Percentiles rank a stretch among this genome's conserved stretches.
phyloP scores from a whole-genome alignment of 2,113 vertebrate species.

The Kryptolebias marmoratus region DNA sequence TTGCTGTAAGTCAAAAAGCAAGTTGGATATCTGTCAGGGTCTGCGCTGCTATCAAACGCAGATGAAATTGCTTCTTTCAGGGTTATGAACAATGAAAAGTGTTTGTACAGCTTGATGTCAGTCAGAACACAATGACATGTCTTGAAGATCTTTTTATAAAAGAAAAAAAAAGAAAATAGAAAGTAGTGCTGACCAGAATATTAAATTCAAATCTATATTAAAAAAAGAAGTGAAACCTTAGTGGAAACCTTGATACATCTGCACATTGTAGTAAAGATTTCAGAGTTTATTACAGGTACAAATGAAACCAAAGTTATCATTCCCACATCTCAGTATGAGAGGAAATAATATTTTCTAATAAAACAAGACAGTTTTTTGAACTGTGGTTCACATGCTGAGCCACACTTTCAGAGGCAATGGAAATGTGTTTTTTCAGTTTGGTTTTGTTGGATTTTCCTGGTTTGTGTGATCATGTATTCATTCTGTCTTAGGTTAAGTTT shows the following conservation, averaged over 20 bases:
- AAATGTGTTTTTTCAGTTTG: too few relatives aligned
- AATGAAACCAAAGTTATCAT: too few relatives aligned
- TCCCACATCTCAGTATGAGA: too few relatives aligned
- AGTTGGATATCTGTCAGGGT: slow-evolving; percentile 43
- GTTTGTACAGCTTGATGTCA: slow-evolving; percentile 25
- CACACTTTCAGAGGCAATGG: too few relatives aligned
- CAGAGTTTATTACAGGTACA: too few relatives aligned
- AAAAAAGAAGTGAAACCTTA: not conserved
- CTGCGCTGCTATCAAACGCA: slow-evolving; percentile 41
- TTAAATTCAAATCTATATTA: not conserved
- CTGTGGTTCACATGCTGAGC: too few relatives aligned
- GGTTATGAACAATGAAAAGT: slow-evolving; percentile 49
- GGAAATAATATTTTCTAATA: too few relatives aligned
- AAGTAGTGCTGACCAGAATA: not conserved
- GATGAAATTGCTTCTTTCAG: slow-evolving; percentile 39
- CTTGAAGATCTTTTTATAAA: not conserved
- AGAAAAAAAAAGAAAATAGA: not conserved
- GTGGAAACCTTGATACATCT: not conserved
- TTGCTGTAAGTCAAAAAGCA: slow-evolving; percentile 47
- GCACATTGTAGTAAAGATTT: too few relatives aligned
- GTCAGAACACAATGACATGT: slow-evolving; percentile 1
- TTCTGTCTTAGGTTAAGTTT: too few relatives aligned
- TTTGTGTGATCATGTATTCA: too few relatives aligned
- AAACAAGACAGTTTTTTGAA: too few relatives aligned
- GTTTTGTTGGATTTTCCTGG: too few relatives aligned